Base-by-base conservation (phyloP, 92 coral and sea anemone genomes). In the Meandrina meandrites region DNA sequence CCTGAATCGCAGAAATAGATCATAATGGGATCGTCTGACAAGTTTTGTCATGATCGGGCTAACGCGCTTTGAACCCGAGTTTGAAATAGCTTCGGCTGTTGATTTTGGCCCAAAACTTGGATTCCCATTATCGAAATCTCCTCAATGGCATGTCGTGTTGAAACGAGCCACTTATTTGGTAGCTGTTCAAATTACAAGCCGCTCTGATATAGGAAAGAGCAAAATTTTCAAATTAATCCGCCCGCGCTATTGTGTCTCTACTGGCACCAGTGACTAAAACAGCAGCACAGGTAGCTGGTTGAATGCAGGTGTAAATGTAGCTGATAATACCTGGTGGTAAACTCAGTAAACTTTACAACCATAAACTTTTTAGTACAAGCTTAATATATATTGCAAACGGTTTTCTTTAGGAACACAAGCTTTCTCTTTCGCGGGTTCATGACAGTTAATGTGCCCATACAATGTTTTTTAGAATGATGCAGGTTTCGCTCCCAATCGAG, bases 21-120 rank as follows among this genome's bases (percentile, higher is more conserved):
- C 96, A 66, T 86, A 92, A 75, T 92, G 96, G 1, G 95, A 89
- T 77, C 92, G 78, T 58, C 95, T 84, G 50, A 88, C 90, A 16
- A 94, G 93, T 78, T 81, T 89, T 67, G 91, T 56, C 88, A 85
- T 85, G 57, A 28, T 47, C 67, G 18, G 21, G 45, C 22, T 0
- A 40, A 21, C 8, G 21, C 9, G 13, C 34, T 51, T 71, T 34
- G 35, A 19, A 53, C 40, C 21, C 64, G 47, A 31, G 6, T 31
- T 42, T 40, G 22, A 32, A 15, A 60, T 32, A 70, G 34, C 78
- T 30, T 14, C n/a, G 50, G 16, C 51, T 82, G 51, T 69, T 67
- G 66, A n/a, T 42, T 81, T 81, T 45, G 85, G 60, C 76, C 40
- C 30, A 19, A 37, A 27, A 67, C 13, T 18, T 21, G n/a, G 27